Evolutionary conservation across 23 tunicate genomes (phyloP).

Genomic region (Halocynthia aurantium): DNA sequence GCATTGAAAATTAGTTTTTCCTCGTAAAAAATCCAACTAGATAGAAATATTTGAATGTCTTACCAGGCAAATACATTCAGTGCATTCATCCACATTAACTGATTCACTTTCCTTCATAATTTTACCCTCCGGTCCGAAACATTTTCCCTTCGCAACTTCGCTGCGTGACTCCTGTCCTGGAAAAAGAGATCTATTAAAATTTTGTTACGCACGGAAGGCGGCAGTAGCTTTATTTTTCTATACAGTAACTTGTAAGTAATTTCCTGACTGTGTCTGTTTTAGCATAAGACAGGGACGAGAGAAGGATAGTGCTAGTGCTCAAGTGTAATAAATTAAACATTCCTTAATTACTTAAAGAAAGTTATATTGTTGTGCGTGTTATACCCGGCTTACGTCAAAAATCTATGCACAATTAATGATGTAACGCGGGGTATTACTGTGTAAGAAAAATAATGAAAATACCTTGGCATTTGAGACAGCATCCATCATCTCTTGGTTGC

Average conservation of each 20-base stretch:
- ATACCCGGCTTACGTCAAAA: no score
- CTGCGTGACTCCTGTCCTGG: not conserved
- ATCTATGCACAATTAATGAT: no score
- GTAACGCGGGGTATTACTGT: no score
- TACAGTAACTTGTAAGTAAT: no score
- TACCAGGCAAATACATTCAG: constrained; percentile 72
- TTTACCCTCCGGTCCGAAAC: not conserved
- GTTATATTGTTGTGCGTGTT: no score
- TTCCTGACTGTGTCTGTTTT: not conserved
- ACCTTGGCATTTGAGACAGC: constrained; percentile 71
- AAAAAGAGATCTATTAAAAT: not conserved
- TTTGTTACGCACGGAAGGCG: no score
- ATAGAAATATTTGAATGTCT: not conserved
- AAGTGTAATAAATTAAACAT: no score
- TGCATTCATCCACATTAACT: constrained; percentile 49
- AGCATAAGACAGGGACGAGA: not conserved
- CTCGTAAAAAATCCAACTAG: not conserved
- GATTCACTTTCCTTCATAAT: constrained; percentile 20
- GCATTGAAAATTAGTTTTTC: not conserved
- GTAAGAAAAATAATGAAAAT: not conserved
- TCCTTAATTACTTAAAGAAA: no score
- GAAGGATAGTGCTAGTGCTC: not conserved
- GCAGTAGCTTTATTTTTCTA: no score
- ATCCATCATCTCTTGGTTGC: constrained; percentile 39
- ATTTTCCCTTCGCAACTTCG: not conserved